These are phyloP conservation scores for Epizoanthus illoricatus DNA, from an alignment of 92 coral and sea anemone species.

Conservation along the genomic window DNA sequence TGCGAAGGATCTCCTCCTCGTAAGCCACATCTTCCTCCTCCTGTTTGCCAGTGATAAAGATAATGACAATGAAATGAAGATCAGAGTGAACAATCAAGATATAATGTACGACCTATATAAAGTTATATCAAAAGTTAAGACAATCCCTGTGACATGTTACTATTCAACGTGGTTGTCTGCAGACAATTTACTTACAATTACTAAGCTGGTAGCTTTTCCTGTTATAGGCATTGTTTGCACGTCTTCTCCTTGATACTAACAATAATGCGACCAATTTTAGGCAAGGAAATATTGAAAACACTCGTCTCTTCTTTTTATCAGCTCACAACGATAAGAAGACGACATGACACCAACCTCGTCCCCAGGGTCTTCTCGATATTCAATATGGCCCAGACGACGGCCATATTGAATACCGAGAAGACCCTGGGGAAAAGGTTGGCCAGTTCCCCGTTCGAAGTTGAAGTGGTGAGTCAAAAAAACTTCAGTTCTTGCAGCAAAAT, in stretches of 20 bases:
- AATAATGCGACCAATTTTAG: neutral
- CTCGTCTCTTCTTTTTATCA: neutral
- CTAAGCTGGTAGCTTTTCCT: conserved; percentile 46
- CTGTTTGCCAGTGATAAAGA: conserved; percentile 38
- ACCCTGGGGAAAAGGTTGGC: neutral
- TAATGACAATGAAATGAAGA: neutral
- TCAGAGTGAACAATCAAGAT: neutral
- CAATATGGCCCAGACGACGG: too few relatives aligned
- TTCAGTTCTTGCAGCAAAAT: conserved; percentile 28
- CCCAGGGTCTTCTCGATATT: too few relatives aligned
- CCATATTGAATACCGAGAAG: too few relatives aligned
- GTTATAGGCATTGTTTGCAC: conserved; percentile 48
- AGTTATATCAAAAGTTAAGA: too few relatives aligned
- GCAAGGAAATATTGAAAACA: neutral
- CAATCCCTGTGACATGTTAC: too few relatives aligned
- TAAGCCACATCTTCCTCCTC: conserved; percentile 98
- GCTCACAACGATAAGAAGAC: conserved; percentile 7
- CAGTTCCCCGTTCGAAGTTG: neutral
- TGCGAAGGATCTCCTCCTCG: conserved; percentile 95
- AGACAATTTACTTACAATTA: conserved; percentile 47
- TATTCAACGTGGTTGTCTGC: too few relatives aligned
- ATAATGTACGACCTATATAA: neutral
- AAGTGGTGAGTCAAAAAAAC: too few relatives aligned
- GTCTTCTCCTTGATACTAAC: neutral
- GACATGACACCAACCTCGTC: conserved; percentile 34